Conservation (phyloP, 2,888 invertebrate species). For the Sphinx pinastri region DNA sequence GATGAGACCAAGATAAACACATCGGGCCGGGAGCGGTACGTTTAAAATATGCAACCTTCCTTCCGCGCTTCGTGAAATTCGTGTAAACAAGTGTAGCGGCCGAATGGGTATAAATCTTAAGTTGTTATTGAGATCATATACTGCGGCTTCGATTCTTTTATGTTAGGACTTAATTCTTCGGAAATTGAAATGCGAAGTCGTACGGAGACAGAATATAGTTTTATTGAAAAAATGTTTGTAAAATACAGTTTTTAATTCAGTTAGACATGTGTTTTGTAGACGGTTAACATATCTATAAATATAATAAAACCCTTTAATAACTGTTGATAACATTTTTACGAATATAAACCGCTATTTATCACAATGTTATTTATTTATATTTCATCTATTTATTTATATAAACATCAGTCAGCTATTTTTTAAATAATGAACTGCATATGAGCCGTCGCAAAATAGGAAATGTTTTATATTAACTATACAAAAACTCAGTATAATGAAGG, state of each 20-base stretch:
- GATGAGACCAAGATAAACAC: conserved; percentile 79
- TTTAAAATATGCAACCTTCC: conserved; percentile 78
- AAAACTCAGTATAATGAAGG: neutral
- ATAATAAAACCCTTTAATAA: too few relatives aligned
- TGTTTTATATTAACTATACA: neutral
- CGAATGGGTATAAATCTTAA: conserved; percentile 64
- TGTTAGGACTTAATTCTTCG: conserved; percentile 47
- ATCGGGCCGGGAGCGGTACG: conserved; percentile 63
- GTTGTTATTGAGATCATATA: conserved; percentile 66
- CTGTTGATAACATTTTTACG: too few relatives aligned
- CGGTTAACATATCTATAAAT: too few relatives aligned
- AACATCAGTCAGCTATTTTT: neutral
- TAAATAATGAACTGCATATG: neutral
- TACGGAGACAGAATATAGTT: neutral
- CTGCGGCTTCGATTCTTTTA: conserved; percentile 51
- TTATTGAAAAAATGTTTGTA: neutral
- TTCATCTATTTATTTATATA: too few relatives aligned
- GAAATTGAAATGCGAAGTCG: conserved; percentile 39
- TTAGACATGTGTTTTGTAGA: too few relatives aligned
- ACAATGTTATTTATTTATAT: too few relatives aligned
- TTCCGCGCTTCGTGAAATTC: conserved; percentile 70
- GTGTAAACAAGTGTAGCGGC: conserved; percentile 71
- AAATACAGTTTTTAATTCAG: neutral
- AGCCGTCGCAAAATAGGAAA: neutral
- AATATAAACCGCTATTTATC: too few relatives aligned